Percentiles rank a stretch among this genome's conserved stretches.
phyloP scores from a whole-genome alignment of 2,888 invertebrate genomes.

The Chelonus formosanus region DNA sequence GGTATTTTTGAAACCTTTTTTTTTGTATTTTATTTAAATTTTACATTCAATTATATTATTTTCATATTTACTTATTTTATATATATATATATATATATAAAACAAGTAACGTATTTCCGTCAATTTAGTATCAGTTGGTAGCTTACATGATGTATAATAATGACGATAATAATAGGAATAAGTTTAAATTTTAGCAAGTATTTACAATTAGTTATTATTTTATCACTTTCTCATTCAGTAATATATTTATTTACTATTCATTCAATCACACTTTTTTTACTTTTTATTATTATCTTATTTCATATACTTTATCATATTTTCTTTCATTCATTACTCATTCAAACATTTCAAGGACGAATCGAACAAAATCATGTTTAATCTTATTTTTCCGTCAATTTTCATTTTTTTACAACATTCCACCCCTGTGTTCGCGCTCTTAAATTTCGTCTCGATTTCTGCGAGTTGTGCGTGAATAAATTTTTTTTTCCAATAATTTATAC shows the following conservation, averaged over 20 bases:
- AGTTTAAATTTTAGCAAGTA: slow-evolving; percentile 62
- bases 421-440: neutral
- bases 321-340: slow-evolving; percentile 31
- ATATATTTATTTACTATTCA: slow-evolving; percentile 5
- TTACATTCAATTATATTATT: too few relatives aligned
- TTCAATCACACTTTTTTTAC: slow-evolving; percentile 25
- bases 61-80: slow-evolving; percentile 40
- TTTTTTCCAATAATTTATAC: neutral
- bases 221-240: slow-evolving; percentile 26
- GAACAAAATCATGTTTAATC: slow-evolving; percentile 22
- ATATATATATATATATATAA: slow-evolving; percentile 42
- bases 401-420: slow-evolving; percentile 12
- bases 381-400: slow-evolving; percentile 18
- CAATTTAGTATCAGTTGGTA: slow-evolving; percentile 34
- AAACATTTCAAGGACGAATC: slow-evolving; percentile 34
- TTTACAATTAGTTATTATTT: slow-evolving; percentile 59
- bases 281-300: slow-evolving; percentile 24
- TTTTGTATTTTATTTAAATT: neutral
- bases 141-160: slow-evolving; percentile 44
- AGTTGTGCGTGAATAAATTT: slow-evolving; percentile 21
- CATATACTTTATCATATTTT: slow-evolving; percentile 19
- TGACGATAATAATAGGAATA: slow-evolving; percentile 59
- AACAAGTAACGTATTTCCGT: slow-evolving; percentile 43
- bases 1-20: slow-evolving; percentile 11
- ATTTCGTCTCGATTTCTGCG: slow-evolving; percentile 12